Percentiles rank a stretch among this genome's conserved stretches.
These are phyloP conservation scores for Cyprinodon brontotheroides DNA, from an alignment of 2,113 vertebrate species.

Conservation along the genomic window DNA sequence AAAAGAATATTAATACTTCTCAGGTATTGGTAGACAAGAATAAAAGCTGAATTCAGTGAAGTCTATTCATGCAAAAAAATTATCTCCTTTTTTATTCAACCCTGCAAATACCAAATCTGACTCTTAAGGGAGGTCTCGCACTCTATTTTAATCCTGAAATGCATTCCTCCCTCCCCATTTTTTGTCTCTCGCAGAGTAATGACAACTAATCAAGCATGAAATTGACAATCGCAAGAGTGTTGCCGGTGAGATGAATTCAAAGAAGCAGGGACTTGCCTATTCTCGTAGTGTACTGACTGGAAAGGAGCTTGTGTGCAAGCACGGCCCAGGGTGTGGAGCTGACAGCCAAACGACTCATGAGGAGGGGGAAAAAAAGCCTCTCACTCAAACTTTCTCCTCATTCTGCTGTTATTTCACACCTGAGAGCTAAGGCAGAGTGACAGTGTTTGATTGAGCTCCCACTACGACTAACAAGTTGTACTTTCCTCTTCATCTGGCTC, in stretches of 20 bases:
- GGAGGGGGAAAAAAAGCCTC: slow-evolving; percentile 20
- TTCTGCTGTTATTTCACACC: slow-evolving; percentile 67
- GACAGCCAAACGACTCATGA: slow-evolving; percentile 33
- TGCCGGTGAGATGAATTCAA: slow-evolving; percentile 73
- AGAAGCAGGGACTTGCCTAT: slow-evolving; percentile 57
- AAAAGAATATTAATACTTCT: background rate
- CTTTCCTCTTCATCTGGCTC: slow-evolving; percentile 23
- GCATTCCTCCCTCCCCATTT: slow-evolving; percentile 53
- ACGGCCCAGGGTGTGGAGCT: slow-evolving; percentile 12
- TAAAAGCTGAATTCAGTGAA: slow-evolving; percentile 42
- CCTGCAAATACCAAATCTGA: slow-evolving; percentile 37
- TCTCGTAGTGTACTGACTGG: slow-evolving; percentile 48
- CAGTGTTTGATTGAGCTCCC: slow-evolving; percentile 60
- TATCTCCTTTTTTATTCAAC: slow-evolving; percentile 33
- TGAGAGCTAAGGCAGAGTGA: slow-evolving; percentile 54
- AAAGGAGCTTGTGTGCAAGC: slow-evolving; percentile 27
- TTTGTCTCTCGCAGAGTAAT: slow-evolving; percentile 74
- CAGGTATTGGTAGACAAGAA: background rate
- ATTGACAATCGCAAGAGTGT: slow-evolving; percentile 80
- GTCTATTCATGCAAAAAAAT: slow-evolving; percentile 15
- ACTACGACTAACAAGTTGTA: slow-evolving; percentile 37
- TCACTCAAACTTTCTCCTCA: slow-evolving; percentile 52
- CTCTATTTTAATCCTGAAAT: slow-evolving; percentile 71
- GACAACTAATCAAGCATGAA: slow-evolving; percentile 84
- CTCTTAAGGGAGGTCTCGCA: slow-evolving; percentile 68